phyloP scores from a whole-genome alignment of 2,888 invertebrate genomes.

The Metopia argyrocephala region DNA sequence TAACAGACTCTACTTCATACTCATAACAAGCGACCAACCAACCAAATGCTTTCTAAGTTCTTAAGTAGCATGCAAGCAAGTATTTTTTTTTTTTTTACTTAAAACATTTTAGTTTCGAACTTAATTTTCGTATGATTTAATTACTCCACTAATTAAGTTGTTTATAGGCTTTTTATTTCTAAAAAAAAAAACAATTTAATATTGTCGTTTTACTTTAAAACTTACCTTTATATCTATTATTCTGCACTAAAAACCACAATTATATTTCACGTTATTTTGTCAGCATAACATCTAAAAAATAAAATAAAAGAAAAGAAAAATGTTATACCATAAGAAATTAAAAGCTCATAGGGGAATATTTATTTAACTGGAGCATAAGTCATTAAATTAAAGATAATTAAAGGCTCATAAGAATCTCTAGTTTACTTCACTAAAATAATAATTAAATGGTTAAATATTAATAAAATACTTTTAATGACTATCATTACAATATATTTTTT shows the following conservation, averaged over 20 bases:
- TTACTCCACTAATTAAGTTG: slow-evolving; percentile 7
- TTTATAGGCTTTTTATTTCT: background rate
- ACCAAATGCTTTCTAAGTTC: too few relatives aligned
- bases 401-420: background rate
- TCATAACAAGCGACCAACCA: too few relatives aligned
- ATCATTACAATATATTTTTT: background rate
- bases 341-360: background rate
- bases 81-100: too few relatives aligned
- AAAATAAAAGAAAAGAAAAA: slow-evolving; percentile 19
- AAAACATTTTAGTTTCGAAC: too few relatives aligned
- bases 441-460: too few relatives aligned
- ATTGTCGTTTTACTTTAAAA: background rate
- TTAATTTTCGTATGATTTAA: too few relatives aligned
- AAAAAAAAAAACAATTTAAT: background rate
- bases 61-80: too few relatives aligned
- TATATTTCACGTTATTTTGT: background rate
- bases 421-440: background rate
- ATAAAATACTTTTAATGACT: too few relatives aligned
- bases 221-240: slow-evolving; percentile 31
- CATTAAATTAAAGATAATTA: background rate
- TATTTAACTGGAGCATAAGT: background rate
- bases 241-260: slow-evolving; percentile 20
- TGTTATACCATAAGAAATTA: background rate
- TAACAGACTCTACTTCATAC: too few relatives aligned
- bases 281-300: slow-evolving; percentile 23